Evolutionary conservation across 1,140 invertebrate species (phyloP).

Genomic region (Drosophila lacertosa): DNA sequence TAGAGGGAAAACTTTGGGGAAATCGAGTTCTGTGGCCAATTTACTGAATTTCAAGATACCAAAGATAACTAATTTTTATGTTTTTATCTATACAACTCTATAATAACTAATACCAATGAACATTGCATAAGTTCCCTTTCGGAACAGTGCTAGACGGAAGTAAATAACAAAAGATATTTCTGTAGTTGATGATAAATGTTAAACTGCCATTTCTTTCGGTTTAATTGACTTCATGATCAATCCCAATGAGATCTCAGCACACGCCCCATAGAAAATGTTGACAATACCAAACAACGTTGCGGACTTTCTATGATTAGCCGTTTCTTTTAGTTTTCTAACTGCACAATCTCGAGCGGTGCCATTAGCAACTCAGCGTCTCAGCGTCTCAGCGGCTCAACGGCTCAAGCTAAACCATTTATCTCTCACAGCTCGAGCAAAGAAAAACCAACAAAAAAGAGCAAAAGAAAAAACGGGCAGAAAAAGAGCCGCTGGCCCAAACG

Average conservation of each 20-base stretch:
- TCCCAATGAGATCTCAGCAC: slow-evolving; percentile 59
- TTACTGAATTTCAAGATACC: too few species aligned
- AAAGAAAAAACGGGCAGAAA: slow-evolving; percentile 2
- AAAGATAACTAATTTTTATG: too few species aligned
- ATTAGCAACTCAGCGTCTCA: slow-evolving; percentile 52
- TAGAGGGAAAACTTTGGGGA: too few species aligned
- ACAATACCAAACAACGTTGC: slow-evolving; percentile 33
- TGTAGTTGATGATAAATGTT: neutral
- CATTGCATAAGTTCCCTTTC: too few species aligned
- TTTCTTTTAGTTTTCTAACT: slow-evolving; percentile 59
- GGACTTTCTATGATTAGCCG: slow-evolving; percentile 53
- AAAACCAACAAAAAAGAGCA: slow-evolving; percentile 9
- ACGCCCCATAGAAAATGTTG: slow-evolving; percentile 54
- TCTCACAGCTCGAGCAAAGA: slow-evolving; percentile 29
- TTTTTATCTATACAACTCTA: too few species aligned
- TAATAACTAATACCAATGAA: too few species aligned
- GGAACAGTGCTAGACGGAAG: too few species aligned
- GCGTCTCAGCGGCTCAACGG: slow-evolving; percentile 10
- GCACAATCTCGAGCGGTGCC: slow-evolving; percentile 51
- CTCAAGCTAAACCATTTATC: slow-evolving; percentile 24
- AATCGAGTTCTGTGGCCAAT: too few species aligned
- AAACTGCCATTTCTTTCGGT: slow-evolving; percentile 17
- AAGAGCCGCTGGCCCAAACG: slow-evolving; percentile 19
- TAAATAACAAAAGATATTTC: too few species aligned
- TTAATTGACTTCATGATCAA: slow-evolving; percentile 15